phyloP scores from a whole-genome alignment of 30 jellyfish, hydroid and myxozoan genomes.

The Mastigias papua region DNA sequence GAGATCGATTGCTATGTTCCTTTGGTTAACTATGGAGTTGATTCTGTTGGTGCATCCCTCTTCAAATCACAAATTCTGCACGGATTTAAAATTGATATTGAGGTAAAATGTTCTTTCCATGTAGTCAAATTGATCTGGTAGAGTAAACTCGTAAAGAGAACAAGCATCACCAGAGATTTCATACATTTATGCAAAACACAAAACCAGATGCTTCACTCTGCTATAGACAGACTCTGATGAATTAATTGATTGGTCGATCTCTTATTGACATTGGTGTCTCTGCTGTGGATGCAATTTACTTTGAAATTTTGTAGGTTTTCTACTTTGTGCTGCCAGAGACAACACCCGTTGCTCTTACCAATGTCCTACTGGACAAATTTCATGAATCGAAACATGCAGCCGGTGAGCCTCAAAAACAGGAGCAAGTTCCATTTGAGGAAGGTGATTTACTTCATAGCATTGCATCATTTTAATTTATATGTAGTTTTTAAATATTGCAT shows the following conservation, averaged over 20 bases:
- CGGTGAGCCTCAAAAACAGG: neutral
- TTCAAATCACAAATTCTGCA: conserved; percentile 13
- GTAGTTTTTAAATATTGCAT: too few species aligned
- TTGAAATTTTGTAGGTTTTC: conserved; percentile 12
- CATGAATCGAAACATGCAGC: neutral
- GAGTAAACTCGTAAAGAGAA: too few species aligned
- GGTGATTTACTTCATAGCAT: neutral
- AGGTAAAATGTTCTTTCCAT: conserved; percentile 16
- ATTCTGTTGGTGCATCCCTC: conserved; percentile 72
- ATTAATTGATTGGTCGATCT: too few species aligned
- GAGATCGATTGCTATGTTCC: conserved; percentile 70
- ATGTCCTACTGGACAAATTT: conserved; percentile 5
- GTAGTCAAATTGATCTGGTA: too few species aligned
- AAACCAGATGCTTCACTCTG: too few species aligned
- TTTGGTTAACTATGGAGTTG: conserved; percentile 64
- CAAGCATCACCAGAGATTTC: too few species aligned
- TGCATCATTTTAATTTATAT: too few species aligned
- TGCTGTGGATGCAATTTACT: neutral
- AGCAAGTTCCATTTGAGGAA: neutral
- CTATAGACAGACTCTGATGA: too few species aligned
- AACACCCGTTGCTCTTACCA: conserved; percentile 13
- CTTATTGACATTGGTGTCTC: neutral
- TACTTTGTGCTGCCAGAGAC: conserved; percentile 68
- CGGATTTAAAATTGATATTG: conserved; percentile 36
- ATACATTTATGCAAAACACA: too few species aligned